Evolutionary conservation across 2,113 vertebrate species (phyloP), one percentile per base, ranked within the genome.

Genomic region (Suncus etruscus): DNA sequence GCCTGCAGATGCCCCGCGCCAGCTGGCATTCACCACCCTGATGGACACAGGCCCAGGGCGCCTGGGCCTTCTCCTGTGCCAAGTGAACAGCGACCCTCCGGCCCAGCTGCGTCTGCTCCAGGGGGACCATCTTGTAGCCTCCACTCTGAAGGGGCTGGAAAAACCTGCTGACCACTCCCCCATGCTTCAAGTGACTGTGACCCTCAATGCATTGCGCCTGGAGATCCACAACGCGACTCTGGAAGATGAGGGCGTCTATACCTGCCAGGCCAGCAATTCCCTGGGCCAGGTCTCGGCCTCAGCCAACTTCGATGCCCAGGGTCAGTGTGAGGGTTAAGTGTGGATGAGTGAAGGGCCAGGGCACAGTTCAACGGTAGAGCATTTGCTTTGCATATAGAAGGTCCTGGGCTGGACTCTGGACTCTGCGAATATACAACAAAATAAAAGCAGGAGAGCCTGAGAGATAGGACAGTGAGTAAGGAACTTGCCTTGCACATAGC

Each of bases 181-280:
- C 9, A 95, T 95, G 85, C 58, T 98, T 31, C n/a, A 48, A 0
- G 20, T 91, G 27, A 11, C 94, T 12, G 25, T 50, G 0, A 66
- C 90, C 25, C 12, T 69, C 93, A 98, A 98, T 18, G 0, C 0
- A 0, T 81, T 98, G 89, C 94, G 92, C 0, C 91, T 98, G 86
- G 93, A 94, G 70, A 95, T 98, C 68, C 45, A 10, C 0, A 77
- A 84, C 0, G 48, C 97, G 0, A 76, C 86, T 70, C 89, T 97
- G 92, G 96, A 96, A 63, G 98, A 98, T 0, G 96, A 97, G 88
- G 98, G 98, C 0, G 3, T 83, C 79, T 98, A 98, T 7, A 65
- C 31, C 51, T 98, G 98, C 0, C 65, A 84, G 0, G 98, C 98
- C 78, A 87, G 69, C 85, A 98, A 97, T 0, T 0, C 3, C 6